Conservation (phyloP, 2,113 vertebrate species). For the Oceanites oceanicus region DNA sequence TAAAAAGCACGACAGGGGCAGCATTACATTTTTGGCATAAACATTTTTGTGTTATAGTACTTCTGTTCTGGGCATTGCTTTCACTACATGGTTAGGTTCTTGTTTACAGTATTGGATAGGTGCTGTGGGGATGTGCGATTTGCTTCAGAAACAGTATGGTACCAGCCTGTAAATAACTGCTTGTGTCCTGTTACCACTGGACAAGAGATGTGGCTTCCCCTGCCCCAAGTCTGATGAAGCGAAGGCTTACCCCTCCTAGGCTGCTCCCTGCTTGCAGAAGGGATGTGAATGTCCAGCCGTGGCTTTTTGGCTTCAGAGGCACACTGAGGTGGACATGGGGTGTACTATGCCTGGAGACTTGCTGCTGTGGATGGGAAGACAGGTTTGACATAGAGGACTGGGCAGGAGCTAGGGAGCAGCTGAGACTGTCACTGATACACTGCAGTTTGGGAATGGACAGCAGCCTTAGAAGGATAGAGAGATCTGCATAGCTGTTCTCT, state of each 20-base stretch:
- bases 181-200: not conserved
- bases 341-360: not conserved
- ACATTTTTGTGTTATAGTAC: not conserved
- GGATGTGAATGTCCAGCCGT: not conserved
- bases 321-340: not conserved
- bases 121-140: not conserved
- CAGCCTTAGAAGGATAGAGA: not conserved
- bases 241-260: not conserved
- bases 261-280: not conserved
- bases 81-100: not conserved
- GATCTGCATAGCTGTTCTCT: not conserved
- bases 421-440: not conserved
- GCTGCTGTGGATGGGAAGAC: not conserved
- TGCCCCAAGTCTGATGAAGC: not conserved
- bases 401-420: not conserved
- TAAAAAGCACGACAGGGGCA: not conserved
- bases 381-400: not conserved
- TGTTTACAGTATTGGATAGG: not conserved
- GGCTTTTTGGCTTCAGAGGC: not conserved
- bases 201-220: not conserved
- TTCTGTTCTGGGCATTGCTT: not conserved
- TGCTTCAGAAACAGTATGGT: not conserved
- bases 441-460: not conserved
- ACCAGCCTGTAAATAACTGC: not conserved
- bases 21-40: not conserved